Evolutionary conservation across 2,113 vertebrate genomes (phyloP).

Genomic region (Ciconia boyciana): DNA sequence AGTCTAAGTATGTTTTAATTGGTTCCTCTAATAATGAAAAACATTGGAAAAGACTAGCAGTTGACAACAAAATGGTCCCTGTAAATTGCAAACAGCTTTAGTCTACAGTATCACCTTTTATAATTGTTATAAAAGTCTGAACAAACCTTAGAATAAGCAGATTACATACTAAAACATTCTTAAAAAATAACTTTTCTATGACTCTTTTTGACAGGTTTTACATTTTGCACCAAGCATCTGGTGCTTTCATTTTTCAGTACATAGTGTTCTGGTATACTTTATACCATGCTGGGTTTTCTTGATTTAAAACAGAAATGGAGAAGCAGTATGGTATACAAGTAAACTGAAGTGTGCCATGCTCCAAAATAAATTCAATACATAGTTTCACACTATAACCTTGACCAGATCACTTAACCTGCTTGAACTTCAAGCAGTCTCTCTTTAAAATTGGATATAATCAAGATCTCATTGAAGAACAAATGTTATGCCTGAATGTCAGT

Average conservation of each 20-base stretch:
- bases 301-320: constrained; percentile 48
- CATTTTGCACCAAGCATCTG: constrained; percentile 72
- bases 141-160: neutral
- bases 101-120: constrained; percentile 14
- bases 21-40: constrained; percentile 62
- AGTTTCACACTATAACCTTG: neutral
- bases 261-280: constrained; percentile 41
- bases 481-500: neutral
- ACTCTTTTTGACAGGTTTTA: constrained; percentile 61
- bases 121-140: constrained; percentile 42
- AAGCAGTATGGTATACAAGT: neutral
- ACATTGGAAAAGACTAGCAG: constrained; percentile 14
- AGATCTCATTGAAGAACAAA: neutral
- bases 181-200: constrained; percentile 45
- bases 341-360: neutral
- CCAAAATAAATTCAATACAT: neutral
- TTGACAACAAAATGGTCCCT: constrained; percentile 56
- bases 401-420: neutral
- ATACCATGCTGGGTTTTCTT: constrained; percentile 18
- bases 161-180: constrained; percentile 39
- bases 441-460: constrained; percentile 17
- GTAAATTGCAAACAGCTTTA: constrained; percentile 48
- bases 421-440: neutral
- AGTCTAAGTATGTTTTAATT: constrained; percentile 61
- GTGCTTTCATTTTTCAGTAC: constrained; percentile 54